Conservation (phyloP, 1,140 invertebrate genomes). For the Ganaspis sp. region DNA sequence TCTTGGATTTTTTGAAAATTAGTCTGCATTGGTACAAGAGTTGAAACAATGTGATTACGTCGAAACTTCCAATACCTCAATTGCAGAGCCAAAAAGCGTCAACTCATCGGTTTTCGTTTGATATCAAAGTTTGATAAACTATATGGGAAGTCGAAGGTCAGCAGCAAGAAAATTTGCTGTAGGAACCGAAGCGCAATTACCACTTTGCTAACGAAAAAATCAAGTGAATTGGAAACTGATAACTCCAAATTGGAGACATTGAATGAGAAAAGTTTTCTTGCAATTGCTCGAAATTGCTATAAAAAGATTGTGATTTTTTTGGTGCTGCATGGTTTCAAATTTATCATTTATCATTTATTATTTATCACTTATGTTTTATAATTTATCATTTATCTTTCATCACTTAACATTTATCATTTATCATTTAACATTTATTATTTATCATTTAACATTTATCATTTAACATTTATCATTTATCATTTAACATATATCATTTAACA, state of each 20-base stretch:
- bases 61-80: neutral
- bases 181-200: neutral
- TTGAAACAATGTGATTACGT: neutral
- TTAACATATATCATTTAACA: no score
- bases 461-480: no score
- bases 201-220: neutral
- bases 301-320: neutral
- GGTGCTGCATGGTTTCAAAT: no score
- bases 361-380: no score
- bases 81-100: neutral
- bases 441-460: no score
- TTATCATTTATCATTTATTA: no score
- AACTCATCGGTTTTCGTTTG: neutral
- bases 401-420: no score
- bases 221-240: neutral
- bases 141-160: neutral
- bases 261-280: neutral
- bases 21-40: neutral
- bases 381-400: no score
- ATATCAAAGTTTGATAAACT: neutral
- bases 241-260: neutral
- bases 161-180: neutral
- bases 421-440: no score
- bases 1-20: neutral
- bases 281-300: neutral